Base-by-base conservation (phyloP, 1,140 invertebrate species). In the Drosophila chauvacae region DNA sequence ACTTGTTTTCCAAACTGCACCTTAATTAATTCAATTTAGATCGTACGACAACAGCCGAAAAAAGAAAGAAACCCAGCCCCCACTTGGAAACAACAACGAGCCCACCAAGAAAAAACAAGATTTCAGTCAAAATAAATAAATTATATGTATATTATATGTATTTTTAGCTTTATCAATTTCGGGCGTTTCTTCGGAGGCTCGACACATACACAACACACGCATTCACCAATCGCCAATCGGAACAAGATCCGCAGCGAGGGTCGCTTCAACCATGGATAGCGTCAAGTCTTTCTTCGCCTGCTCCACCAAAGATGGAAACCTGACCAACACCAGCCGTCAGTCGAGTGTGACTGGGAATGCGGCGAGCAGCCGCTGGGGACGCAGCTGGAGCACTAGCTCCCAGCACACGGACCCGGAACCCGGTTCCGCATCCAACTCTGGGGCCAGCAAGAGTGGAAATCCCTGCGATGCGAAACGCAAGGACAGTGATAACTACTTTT, bases 401-500 rank as follows among this genome's bases (percentile, higher is more conserved):
- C 66, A 72, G 63, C 70, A 75, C 11, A 30, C 78, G n/a, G 86
- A 81, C 13, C 53, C 73, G n/a, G 81, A 80, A 20, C 53, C 73
- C 16, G 48, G 74, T 50, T 20, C 85, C 26, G 50, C 28, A 18
- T 53, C 47, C 20, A 81, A 58, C 23, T 51, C 68, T 0, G 11
- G 57, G n/a, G 30, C 53, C 41, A 80, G 77, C 30, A 66, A 77
- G 20, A 80, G 84, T 26, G 26, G 61, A 6, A 76, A 76, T 44
- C 74, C 65, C 4, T 74, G 51, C 26, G 76, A 82, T 41, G 62
- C 42, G 11, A 92, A 92, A 56, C 81, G 84, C 63, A 92, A 92
- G 82, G 91, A 92, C 39, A 92, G 77, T 51, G 91, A 92, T 61
- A 92, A 64, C 48, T 92, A 92, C 70, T 92, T 92, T 39, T 92